Evolutionary conservation across 2,888 invertebrate species (phyloP), one percentile per base, ranked within the genome.

Genomic region (Ligdia adustata): DNA sequence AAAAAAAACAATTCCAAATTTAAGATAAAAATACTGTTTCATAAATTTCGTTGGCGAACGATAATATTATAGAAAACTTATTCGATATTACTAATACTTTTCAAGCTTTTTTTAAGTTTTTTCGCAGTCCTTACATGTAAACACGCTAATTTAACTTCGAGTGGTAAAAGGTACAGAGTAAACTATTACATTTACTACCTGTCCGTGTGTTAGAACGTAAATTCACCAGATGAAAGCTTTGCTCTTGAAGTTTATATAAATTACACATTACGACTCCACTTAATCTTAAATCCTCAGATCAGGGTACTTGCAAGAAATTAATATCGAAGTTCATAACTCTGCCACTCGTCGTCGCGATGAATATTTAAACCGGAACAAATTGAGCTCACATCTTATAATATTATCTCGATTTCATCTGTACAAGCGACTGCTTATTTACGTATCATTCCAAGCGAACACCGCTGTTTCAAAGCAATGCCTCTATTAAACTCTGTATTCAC

Each of bases 341-440:
- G 33, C 24, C 4, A 20, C 20, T 20, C 26, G 26, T 18, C 27
- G 22, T 33, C 33, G 9, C 24, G 13, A 16, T 9, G 32, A 42
- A 39, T 42, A 49, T 52, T 46, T 41, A 49, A 52, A 28, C 43
- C 27, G 31, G 9, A 46, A 39, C 40, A 49, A 51, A 51, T 47
- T 39, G 43, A 49, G 42, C 42, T 45, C 18, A 31, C 26, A 14
- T 27, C 43, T 22, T 16, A 37, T 9, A 37, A 37, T 37, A 37
- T 43, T 41, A 51, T 43, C 42, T 44, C 35, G 34, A 50, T 42
- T 46, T 43, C 52, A 48, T 35, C 40, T 50, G 20, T 29, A 44
- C 26, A 52, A 52, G n/a, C 49, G 39, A 51, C 52, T 60, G 55
- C 59, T 60, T 60, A 57, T 60, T 60, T 57, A 57, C 51, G 52